These are phyloP conservation scores for Falcunculus frontatus DNA, from an alignment of 2,113 vertebrate genomes.

Conservation along the genomic window DNA sequence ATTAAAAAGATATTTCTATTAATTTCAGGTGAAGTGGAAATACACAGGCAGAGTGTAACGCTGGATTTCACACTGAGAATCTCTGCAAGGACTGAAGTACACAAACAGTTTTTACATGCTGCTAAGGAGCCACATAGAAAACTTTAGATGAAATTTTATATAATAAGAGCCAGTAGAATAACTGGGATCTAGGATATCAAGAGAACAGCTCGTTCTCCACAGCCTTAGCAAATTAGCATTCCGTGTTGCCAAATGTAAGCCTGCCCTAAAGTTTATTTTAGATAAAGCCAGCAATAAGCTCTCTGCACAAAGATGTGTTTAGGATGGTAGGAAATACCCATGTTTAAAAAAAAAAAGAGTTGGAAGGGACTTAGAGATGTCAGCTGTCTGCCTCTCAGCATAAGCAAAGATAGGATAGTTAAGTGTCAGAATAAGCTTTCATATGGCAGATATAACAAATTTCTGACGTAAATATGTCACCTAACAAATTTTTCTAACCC, in stretches of 20 bases:
- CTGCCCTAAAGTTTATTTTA: neutral
- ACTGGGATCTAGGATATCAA: neutral
- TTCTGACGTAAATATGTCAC: fast-evolving
- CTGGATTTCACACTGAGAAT: neutral
- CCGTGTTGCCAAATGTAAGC: neutral
- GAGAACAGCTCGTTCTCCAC: neutral
- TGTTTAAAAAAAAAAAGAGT: neutral
- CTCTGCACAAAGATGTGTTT: neutral
- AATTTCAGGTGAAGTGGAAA: neutral
- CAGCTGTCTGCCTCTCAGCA: neutral
- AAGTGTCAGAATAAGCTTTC: neutral
- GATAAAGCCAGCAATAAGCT: neutral
- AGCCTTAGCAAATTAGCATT: neutral
- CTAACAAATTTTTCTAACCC: neutral
- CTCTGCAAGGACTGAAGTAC: neutral
- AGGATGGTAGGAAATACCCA: neutral
- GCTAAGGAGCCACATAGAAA: neutral
- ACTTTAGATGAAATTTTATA: neutral
- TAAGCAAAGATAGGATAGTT: neutral
- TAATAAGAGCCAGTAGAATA: neutral
- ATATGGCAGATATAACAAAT: neutral
- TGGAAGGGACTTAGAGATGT: neutral
- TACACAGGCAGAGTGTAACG: neutral
- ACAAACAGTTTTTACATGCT: neutral
- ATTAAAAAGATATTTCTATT: neutral